These are phyloP conservation scores for Trichosurus vulpecula DNA, from an alignment of 2,797 vertebrate genomes.

Conservation along the genomic window DNA sequence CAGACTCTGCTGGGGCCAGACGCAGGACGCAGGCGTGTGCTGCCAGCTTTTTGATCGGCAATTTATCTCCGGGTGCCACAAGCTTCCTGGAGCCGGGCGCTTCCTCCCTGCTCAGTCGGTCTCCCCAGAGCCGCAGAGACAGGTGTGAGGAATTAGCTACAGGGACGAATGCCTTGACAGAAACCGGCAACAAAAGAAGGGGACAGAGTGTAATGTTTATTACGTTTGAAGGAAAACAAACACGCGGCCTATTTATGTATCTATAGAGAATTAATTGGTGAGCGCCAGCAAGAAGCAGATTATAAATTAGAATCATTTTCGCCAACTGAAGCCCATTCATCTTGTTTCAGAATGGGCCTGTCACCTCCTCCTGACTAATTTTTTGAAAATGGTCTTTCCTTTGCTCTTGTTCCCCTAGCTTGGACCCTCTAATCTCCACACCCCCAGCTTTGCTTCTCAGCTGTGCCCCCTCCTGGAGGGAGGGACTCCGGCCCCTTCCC, in stretches of 20 bases:
- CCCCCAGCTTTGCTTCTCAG: not conserved
- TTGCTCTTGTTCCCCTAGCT: constrained; percentile 65
- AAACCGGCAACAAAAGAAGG: constrained; percentile 80
- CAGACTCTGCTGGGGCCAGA: constrained; percentile 45
- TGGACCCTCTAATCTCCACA: not conserved
- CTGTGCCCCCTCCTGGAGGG: not conserved
- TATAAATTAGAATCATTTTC: constrained; percentile 88
- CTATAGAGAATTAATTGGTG: constrained; percentile 87
- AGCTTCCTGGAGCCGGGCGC: constrained; percentile 73
- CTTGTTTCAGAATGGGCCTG: constrained; percentile 83
- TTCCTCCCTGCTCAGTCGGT: constrained; percentile 72
- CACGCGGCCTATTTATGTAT: constrained; percentile 86
- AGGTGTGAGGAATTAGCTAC: constrained; percentile 85
- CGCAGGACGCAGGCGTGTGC: constrained; percentile 50
- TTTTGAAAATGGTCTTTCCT: constrained; percentile 58
- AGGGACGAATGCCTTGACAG: constrained; percentile 80
- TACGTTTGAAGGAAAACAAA: constrained; percentile 86
- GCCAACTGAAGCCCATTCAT: constrained; percentile 85
- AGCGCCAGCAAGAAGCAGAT: constrained; percentile 85
- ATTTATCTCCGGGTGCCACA: constrained; percentile 77
- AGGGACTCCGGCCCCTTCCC: not conserved
- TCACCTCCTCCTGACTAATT: constrained; percentile 80
- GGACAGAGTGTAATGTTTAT: constrained; percentile 85
- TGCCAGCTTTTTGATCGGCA: constrained; percentile 74
- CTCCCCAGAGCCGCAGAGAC: constrained; percentile 81